Evolutionary conservation across 2,113 vertebrate species (phyloP), one percentile per base, ranked within the genome.

Genomic region (Ammodytes dubius): DNA sequence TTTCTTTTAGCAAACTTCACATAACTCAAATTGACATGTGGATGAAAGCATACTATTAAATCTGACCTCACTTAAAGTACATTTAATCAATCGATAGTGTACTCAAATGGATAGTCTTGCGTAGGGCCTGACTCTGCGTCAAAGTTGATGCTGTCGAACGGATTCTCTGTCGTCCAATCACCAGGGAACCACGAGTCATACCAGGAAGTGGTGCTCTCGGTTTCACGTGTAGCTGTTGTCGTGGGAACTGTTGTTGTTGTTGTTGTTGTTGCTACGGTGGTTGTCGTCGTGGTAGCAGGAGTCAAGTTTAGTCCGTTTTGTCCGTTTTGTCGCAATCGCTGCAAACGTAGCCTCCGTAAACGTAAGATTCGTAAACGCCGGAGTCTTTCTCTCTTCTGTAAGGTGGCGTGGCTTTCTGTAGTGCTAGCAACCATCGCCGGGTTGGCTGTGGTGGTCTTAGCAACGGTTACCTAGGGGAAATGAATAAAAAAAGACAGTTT

Each of bases 31-130:
- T 27, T 27, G 27, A 27, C 27, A 27, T 27, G 27, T 27, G 27
- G 27, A 27, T 27, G 27, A 27, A 27, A 27, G 27, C 27, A 27
- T 27, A 27, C 27, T 27, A 27, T 27, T 27, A 47, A 37, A 63
- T 37, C 43, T 54, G 12, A 3, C 3, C 0, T 60, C 12, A 6
- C 52, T n/a, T 58, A 35, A 45, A 69, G 66, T 66, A 82, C 27
- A 27, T 1, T 52, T 74, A 71, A 82, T 94, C 91, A 91, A 3
- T 95, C 95, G 9, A 96, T 93, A 1, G 67, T 91, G 61, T 79
- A 92, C 65, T 95, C 90, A 76, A 95, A 94, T 11, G 78, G 83
- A 63, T 95, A 95, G 63, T 96, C 94, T 80, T 89, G 84, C 1
- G 94, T 95, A n/a, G 94, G 91, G 63, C 27, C 90, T 0, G 84